These are phyloP conservation scores for Myopa testacea DNA, from an alignment of 2,888 invertebrate genomes.

Conservation along the genomic window DNA sequence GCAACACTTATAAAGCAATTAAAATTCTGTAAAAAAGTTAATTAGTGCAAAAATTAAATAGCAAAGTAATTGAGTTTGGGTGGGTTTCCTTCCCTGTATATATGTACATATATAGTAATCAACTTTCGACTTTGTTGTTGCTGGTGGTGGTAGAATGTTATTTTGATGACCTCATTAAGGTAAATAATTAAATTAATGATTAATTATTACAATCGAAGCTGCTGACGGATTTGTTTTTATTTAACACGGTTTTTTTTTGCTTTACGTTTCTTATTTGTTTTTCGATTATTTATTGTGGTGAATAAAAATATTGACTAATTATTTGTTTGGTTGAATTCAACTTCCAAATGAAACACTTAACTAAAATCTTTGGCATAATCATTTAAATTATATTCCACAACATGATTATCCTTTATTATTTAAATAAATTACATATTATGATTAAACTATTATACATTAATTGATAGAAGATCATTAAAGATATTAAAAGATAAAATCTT, in stretches of 20 bases:
- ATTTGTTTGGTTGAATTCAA: no score
- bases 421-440: no score
- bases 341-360: no score
- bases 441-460: no score
- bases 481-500: no score
- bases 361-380: no score
- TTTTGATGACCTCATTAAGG: constrained; percentile 5
- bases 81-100: neutral
- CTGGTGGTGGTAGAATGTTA: neutral
- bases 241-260: neutral
- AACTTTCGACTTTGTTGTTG: constrained; percentile 3
- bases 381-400: no score
- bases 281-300: no score
- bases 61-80: constrained; percentile 7
- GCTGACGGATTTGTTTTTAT: neutral
- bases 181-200: constrained; percentile 29
- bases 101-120: neutral
- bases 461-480: no score
- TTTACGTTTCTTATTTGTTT: no score
- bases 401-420: no score
- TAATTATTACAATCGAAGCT: neutral
- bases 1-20: neutral
- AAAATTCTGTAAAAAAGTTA: constrained; percentile 5
- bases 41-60: neutral
- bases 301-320: no score